Percentiles rank a stretch among this genome's conserved stretches.
phyloP scores from a whole-genome alignment of 1,140 invertebrate species.

The Lucilia cuprina region DNA sequence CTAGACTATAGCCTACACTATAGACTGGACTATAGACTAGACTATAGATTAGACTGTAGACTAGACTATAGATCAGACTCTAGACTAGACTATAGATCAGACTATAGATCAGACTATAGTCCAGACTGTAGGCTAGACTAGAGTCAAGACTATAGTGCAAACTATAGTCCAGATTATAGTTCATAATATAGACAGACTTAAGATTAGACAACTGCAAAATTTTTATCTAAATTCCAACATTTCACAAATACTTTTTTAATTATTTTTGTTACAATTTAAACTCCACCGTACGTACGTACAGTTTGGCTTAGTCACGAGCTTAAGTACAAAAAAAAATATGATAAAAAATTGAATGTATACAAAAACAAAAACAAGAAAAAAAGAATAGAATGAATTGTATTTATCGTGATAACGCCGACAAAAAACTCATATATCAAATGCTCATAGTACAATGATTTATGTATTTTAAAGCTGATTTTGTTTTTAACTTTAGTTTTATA shows the following conservation, averaged over 20 bases:
- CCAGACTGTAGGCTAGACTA: too few relatives aligned
- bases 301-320: not conserved
- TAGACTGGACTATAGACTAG: too few relatives aligned
- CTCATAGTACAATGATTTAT: slow-evolving; percentile 21
- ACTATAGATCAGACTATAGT: too few relatives aligned
- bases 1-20: too few relatives aligned
- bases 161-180: too few relatives aligned
- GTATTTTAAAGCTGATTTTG: slow-evolving; percentile 31
- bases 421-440: slow-evolving; percentile 32
- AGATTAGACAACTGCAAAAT: not conserved
- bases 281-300: not conserved
- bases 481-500: slow-evolving; percentile 17
- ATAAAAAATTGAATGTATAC: not conserved
- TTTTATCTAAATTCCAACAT: too few relatives aligned
- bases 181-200: too few relatives aligned
- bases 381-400: not conserved
- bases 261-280: not conserved
- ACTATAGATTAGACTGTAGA: too few relatives aligned
- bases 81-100: too few relatives aligned
- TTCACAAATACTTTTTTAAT: not conserved
- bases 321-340: not conserved
- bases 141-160: too few relatives aligned
- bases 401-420: slow-evolving; percentile 4
- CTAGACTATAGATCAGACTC: too few relatives aligned
- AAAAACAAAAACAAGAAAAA: not conserved